These are phyloP conservation scores for Drosophila infuscata DNA, from an alignment of 2,888 invertebrate genomes.

Conservation along the genomic window DNA sequence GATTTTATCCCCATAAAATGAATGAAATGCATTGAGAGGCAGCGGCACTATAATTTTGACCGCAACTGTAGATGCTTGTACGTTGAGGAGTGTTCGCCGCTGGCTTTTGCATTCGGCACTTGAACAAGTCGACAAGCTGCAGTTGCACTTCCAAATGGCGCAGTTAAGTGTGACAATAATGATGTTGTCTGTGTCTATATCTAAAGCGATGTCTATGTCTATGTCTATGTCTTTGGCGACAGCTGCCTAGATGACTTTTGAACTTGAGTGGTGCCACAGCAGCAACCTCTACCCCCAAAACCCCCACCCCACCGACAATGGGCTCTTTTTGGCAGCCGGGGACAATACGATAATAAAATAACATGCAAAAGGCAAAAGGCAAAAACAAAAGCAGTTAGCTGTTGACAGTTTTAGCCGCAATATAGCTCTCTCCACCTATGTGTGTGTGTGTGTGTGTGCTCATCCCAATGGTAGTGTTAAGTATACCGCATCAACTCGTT, in stretches of 20 bases:
- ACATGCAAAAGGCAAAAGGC: slow-evolving; percentile 25
- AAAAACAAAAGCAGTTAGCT: slow-evolving; percentile 26
- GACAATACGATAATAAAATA: slow-evolving; percentile 46
- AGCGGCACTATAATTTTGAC: not conserved
- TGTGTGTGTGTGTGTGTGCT: slow-evolving; percentile 14
- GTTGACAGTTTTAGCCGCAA: slow-evolving; percentile 28
- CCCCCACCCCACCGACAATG: not conserved
- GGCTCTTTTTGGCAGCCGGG: slow-evolving; percentile 43
- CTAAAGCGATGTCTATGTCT: not conserved
- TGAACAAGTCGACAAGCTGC: slow-evolving; percentile 57
- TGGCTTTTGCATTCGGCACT: slow-evolving; percentile 72
- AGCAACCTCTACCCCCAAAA: not conserved
- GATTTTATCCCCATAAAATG: not conserved
- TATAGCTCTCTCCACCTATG: not conserved
- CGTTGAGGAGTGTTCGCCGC: slow-evolving; percentile 22
- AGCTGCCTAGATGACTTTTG: slow-evolving; percentile 40
- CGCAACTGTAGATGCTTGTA: not conserved
- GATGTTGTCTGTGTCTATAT: slow-evolving; percentile 49
- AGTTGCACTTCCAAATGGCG: slow-evolving; percentile 59
- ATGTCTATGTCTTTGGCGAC: slow-evolving; percentile 26
- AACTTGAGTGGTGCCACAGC: slow-evolving; percentile 29
- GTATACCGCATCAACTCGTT: slow-evolving; percentile 43
- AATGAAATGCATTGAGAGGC: not conserved
- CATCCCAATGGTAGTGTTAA: slow-evolving; percentile 27
- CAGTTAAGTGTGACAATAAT: slow-evolving; percentile 72